Evolutionary conservation across 2,888 invertebrate species (phyloP).

Genomic region (Eurois occulta): DNA sequence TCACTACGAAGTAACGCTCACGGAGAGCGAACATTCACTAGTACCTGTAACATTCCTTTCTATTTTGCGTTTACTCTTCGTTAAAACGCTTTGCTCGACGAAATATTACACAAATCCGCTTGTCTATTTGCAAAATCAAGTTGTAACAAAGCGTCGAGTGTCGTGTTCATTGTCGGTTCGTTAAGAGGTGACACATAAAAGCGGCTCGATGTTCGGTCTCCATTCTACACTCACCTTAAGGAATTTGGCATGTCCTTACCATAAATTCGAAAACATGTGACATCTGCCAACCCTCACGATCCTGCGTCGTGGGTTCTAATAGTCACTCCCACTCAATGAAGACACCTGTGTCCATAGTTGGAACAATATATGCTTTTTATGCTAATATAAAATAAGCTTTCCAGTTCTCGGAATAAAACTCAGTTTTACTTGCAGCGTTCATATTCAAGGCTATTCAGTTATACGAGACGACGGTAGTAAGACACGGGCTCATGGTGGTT

Average conservation of each 20-base stretch:
- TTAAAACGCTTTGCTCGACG: too few relatives aligned
- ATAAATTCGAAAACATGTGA: neutral
- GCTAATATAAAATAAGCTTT: neutral
- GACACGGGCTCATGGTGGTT: slow-evolving; percentile 96
- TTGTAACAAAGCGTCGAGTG: too few relatives aligned
- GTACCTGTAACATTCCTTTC: too few relatives aligned
- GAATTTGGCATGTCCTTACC: neutral
- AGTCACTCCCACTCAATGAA: neutral
- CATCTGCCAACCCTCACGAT: neutral
- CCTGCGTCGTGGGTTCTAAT: neutral
- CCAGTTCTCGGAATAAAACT: neutral
- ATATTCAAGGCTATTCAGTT: slow-evolving; percentile 94
- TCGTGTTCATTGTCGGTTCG: too few relatives aligned
- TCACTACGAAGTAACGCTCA: too few relatives aligned
- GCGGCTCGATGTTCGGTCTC: too few relatives aligned
- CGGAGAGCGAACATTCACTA: too few relatives aligned
- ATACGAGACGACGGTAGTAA: slow-evolving; percentile 95
- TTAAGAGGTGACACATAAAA: too few relatives aligned
- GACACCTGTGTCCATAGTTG: neutral
- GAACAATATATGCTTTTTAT: neutral
- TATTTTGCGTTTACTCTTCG: too few relatives aligned
- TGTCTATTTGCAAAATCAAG: too few relatives aligned
- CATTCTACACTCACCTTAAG: too few relatives aligned
- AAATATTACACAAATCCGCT: too few relatives aligned
- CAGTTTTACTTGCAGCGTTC: slow-evolving; percentile 90